Evolutionary conservation across 2,113 vertebrate genomes (phyloP).

Genomic region (Phaetusa simplex): DNA sequence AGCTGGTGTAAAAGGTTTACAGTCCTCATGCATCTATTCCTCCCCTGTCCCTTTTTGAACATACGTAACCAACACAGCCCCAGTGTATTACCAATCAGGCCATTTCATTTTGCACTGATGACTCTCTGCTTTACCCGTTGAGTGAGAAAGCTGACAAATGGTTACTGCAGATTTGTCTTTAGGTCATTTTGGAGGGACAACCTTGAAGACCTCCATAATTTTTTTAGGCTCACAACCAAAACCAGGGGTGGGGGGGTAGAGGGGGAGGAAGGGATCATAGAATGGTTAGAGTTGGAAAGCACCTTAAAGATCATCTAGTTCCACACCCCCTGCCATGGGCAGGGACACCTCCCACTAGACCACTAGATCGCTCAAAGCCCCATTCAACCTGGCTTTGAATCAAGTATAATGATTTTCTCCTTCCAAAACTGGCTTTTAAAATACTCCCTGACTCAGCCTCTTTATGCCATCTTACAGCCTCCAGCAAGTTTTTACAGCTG

Average conservation of each 20-base stretch:
- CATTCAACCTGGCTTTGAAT: neutral
- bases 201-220: neutral
- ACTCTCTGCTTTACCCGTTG: neutral
- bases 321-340: neutral
- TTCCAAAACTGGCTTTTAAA: neutral
- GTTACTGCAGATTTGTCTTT: neutral
- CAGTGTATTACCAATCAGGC: neutral
- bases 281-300: neutral
- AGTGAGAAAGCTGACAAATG: neutral
- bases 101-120: neutral
- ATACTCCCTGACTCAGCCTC: neutral
- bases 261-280: neutral
- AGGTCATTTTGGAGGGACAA: neutral
- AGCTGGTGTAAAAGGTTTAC: neutral
- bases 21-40: neutral
- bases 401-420: neutral
- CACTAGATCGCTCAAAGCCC: neutral
- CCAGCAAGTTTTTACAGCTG: conserved; percentile 30
- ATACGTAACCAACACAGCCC: neutral
- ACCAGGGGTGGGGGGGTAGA: too few species aligned
- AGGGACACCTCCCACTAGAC: neutral
- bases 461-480: neutral
- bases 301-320: neutral
- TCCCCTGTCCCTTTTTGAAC: neutral
- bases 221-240: neutral